Evolutionary conservation across 2,113 vertebrate genomes (phyloP).

Genomic region (Scartelaos histophorus): DNA sequence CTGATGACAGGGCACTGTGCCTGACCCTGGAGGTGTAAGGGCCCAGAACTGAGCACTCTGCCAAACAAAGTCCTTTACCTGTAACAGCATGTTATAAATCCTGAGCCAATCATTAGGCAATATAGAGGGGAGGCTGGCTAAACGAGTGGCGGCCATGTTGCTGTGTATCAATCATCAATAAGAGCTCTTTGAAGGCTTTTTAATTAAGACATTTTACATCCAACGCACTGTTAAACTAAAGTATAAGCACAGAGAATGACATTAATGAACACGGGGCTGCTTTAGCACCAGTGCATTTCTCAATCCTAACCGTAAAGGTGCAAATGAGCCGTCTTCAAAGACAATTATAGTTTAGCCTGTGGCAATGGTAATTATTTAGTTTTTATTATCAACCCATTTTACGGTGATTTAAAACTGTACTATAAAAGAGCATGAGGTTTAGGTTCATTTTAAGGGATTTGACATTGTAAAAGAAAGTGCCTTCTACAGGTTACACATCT

Average conservation of each 20-base stretch:
- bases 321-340: slow-evolving; percentile 3
- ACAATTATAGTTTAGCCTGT: not conserved
- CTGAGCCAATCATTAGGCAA: not conserved
- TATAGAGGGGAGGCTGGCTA: not conserved
- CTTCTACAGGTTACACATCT: not conserved
- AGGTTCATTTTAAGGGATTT: not conserved
- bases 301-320: not conserved
- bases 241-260: not conserved
- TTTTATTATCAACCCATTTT: slow-evolving; percentile 1
- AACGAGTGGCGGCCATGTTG: not conserved
- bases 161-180: slow-evolving; percentile 3
- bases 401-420: not conserved
- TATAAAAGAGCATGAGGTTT: not conserved
- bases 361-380: not conserved
- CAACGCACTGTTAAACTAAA: not conserved
- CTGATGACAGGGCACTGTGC: slow-evolving; percentile 54
- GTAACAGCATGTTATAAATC: slow-evolving; percentile 24
- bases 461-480: not conserved
- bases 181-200: slow-evolving; percentile 9
- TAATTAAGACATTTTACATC: slow-evolving; percentile 9
- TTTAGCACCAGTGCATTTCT: not conserved
- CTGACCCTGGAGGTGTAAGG: slow-evolving; percentile 55
- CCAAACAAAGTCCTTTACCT: slow-evolving; percentile 20
- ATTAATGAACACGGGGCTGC: not conserved
- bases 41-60: slow-evolving; percentile 25